A percentile compares a stretch with the other conserved stretches of the same genome.
These are phyloP conservation scores for Virgularia gustaviana DNA, from an alignment of 92 coral and sea anemone species.

Conservation along the genomic window DNA sequence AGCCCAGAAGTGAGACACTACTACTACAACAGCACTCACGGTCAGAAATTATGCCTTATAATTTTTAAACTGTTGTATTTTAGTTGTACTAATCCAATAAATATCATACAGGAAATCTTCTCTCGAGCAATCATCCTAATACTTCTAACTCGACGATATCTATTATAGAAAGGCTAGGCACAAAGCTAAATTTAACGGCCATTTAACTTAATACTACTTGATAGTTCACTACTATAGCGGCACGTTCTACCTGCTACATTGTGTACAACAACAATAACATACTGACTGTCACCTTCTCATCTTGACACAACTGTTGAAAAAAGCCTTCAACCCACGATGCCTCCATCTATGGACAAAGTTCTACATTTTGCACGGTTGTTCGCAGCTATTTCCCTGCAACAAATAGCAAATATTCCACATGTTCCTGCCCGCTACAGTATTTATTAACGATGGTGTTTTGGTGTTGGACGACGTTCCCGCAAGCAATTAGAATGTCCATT, in stretches of 20 bases:
- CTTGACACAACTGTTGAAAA: constrained; percentile 15
- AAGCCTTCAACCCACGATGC: constrained; percentile 16
- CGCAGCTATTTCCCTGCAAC: background rate
- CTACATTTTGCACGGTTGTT: background rate
- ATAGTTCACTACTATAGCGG: background rate
- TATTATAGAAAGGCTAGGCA: too few relatives aligned
- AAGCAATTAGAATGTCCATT: too few relatives aligned
- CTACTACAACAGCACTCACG: too few relatives aligned
- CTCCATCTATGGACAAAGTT: background rate
- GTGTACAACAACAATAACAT: background rate
- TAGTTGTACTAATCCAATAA: too few relatives aligned
- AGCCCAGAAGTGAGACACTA: too few relatives aligned
- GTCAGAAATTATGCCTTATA: too few relatives aligned
- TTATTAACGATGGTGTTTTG: background rate
- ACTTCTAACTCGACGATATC: too few relatives aligned
- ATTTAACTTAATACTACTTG: background rate
- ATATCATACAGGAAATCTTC: too few relatives aligned
- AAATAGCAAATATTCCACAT: background rate
- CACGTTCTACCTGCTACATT: too few relatives aligned
- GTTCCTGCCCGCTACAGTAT: background rate
- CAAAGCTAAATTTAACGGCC: background rate
- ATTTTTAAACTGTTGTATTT: too few relatives aligned
- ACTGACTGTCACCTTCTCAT: constrained; percentile 5
- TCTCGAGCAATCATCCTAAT: too few relatives aligned
- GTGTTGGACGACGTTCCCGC: background rate